phyloP scores from a whole-genome alignment of 2,113 vertebrate genomes.

The Mesembrinibis cayennensis region DNA sequence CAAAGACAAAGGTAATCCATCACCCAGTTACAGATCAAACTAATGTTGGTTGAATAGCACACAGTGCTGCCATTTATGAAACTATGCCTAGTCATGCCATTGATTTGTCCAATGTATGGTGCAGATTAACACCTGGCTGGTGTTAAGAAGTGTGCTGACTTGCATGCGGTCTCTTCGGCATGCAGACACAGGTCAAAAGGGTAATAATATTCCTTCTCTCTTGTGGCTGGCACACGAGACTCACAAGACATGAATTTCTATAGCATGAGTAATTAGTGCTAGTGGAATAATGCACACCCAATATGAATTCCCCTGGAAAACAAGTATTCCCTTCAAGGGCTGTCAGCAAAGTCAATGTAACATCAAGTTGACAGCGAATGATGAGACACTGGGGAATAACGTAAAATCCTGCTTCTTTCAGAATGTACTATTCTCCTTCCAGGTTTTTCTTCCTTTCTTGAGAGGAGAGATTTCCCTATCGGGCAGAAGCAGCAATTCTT shows the following conservation, averaged over 20 bases:
- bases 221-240: neutral
- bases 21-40: neutral
- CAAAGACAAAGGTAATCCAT: neutral
- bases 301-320: neutral
- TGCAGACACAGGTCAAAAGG: neutral
- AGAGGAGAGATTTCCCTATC: neutral
- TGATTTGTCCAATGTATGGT: neutral
- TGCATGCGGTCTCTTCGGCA: neutral
- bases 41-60: neutral
- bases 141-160: neutral
- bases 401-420: slow-evolving; percentile 4
- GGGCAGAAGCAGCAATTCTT: neutral
- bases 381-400: slow-evolving; percentile 12
- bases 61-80: neutral
- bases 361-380: neutral
- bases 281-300: neutral
- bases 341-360: slow-evolving; percentile 35
- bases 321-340: neutral
- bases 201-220: slow-evolving; percentile 19
- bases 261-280: neutral
- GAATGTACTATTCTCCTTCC: neutral
- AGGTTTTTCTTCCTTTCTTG: neutral
- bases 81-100: neutral
- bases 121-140: neutral
- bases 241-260: neutral